These are phyloP conservation scores for Hemibagrus wyckioides DNA, from an alignment of 2,113 vertebrate genomes.

Conservation along the genomic window DNA sequence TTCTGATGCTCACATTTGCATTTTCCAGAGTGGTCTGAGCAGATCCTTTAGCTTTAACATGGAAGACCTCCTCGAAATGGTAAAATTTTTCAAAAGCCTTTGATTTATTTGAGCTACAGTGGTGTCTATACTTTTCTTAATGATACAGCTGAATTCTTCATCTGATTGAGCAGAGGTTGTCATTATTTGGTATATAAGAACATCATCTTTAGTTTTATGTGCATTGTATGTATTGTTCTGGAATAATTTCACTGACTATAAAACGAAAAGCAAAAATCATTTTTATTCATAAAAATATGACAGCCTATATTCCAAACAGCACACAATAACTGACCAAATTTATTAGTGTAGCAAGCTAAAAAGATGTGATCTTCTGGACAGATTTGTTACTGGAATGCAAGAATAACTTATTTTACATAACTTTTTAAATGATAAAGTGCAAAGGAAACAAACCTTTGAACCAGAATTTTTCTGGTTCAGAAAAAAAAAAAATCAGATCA, in stretches of 20 bases:
- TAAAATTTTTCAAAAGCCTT: not conserved
- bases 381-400: not conserved
- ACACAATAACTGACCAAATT: not conserved
- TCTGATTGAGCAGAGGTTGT: not conserved
- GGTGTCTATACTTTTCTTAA: not conserved
- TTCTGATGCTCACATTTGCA: not conserved
- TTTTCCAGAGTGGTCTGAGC: not conserved
- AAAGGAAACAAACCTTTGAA: not conserved
- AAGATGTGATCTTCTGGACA: not conserved
- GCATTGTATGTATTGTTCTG: not conserved
- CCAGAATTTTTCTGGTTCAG: no score
- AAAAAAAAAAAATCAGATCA: no score
- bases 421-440: not conserved
- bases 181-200: not conserved
- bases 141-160: not conserved
- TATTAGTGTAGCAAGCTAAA: not conserved
- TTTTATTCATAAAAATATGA: not conserved
- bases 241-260: not conserved
- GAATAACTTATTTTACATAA: not conserved
- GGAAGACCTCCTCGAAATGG: not conserved
- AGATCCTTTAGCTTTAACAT: not conserved
- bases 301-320: not conserved
- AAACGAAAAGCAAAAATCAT: not conserved
- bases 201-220: no score
- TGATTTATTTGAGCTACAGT: not conserved